phyloP scores from a whole-genome alignment of 2,888 invertebrate species.

The Macrophya alboannulata region DNA sequence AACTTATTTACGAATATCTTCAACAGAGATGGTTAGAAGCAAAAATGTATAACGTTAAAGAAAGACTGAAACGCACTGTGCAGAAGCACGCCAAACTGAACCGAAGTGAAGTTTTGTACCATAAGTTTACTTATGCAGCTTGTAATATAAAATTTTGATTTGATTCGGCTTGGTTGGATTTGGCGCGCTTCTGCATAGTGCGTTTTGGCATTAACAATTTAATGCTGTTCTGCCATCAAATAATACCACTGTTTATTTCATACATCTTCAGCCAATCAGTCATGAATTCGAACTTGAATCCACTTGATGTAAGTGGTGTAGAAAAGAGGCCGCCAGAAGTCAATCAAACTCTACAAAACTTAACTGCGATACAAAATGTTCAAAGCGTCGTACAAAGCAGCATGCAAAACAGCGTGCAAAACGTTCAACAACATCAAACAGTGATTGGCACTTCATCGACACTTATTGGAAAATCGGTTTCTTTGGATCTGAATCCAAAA shows the following conservation, averaged over 20 bases:
- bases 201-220: neutral
- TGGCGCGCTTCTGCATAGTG: no score
- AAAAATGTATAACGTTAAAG: no score
- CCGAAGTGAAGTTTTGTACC: no score
- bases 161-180: no score
- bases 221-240: neutral
- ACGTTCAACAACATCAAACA: conserved; percentile 73
- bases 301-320: conserved; percentile 67
- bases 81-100: no score
- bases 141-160: no score
- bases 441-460: conserved; percentile 71
- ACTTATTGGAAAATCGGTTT: conserved; percentile 76
- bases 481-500: conserved; percentile 76
- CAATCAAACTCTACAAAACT: conserved; percentile 72
- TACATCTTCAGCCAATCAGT: neutral
- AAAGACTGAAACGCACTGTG: no score
- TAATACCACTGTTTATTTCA: neutral
- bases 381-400: conserved; percentile 74
- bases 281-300: conserved; percentile 59
- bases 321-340: conserved; percentile 74
- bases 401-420: conserved; percentile 74
- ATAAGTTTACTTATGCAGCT: no score
- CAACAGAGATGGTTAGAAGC: neutral
- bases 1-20: neutral
- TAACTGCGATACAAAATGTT: conserved; percentile 74